Evolutionary conservation across 1,140 invertebrate genomes (phyloP).

Genomic region (Ips nitidus): DNA sequence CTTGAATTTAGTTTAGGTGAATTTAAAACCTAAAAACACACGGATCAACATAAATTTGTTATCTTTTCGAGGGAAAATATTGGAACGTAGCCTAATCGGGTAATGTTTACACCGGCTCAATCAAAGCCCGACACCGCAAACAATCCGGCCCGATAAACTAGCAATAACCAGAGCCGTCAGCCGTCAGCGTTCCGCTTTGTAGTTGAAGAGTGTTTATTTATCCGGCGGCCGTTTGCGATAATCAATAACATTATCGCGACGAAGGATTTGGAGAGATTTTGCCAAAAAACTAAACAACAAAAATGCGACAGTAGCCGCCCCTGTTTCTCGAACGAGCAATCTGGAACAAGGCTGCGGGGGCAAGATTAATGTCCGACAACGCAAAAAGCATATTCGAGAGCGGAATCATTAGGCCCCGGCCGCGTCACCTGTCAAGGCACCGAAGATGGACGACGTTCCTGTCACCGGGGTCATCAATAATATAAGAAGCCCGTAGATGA

Average conservation of each 20-base stretch:
- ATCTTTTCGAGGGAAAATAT: not conserved
- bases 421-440: conserved; percentile 15
- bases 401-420: conserved; percentile 26
- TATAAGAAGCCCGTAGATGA: conserved; percentile 22
- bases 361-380: conserved; percentile 30
- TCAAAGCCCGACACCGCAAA: conserved; percentile 17
- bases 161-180: conserved; percentile 27
- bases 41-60: too few species aligned
- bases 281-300: not conserved
- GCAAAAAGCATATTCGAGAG: conserved; percentile 29
- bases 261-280: conserved; percentile 10
- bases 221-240: not conserved
- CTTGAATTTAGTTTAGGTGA: too few species aligned
- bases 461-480: conserved; percentile 30
- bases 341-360: conserved; percentile 20
- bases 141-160: conserved; percentile 24
- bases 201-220: conserved; percentile 26
- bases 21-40: too few species aligned
- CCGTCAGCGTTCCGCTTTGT: conserved; percentile 26
- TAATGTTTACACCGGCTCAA: conserved; percentile 15
- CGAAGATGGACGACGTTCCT: conserved; percentile 22
- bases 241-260: conserved; percentile 23
- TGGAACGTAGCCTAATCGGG: not conserved
- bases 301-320: not conserved
- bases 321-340: conserved; percentile 16